Conservation (phyloP, 2,888 invertebrate genomes). For the Acleris sparsana region DNA sequence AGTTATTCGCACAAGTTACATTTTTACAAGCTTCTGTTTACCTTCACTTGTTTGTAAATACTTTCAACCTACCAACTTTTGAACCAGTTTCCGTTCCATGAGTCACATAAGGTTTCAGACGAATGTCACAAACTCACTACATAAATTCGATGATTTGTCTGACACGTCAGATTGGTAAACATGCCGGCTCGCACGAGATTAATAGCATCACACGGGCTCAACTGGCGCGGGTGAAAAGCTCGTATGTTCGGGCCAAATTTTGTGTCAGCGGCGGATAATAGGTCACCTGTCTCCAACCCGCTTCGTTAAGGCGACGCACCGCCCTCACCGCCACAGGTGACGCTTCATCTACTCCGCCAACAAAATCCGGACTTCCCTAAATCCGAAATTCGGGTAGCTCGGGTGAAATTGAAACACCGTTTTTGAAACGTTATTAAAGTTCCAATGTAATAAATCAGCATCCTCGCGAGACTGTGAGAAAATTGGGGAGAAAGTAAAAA, state of each 20-base stretch:
- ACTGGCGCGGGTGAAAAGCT: slow-evolving; percentile 5
- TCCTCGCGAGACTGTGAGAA: slow-evolving; percentile 3
- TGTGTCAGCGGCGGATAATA: slow-evolving; percentile 14
- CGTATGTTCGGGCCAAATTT: slow-evolving; percentile 10
- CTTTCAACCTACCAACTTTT: no score
- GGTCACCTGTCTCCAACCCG: slow-evolving; percentile 13
- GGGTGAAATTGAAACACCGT: slow-evolving; percentile 11
- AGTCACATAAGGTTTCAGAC: neutral
- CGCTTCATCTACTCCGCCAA: neutral
- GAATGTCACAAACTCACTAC: neutral
- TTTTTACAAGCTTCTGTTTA: no score
- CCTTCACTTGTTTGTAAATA: no score
- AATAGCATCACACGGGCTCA: slow-evolving; percentile 15
- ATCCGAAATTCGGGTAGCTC: neutral
- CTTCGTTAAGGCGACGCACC: slow-evolving; percentile 15
- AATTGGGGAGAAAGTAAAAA: slow-evolving; percentile 16
- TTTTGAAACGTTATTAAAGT: slow-evolving; percentile 23
- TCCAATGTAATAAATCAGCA: slow-evolving; percentile 18
- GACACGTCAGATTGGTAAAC: slow-evolving; percentile 13
- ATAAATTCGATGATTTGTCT: slow-evolving; percentile 11
- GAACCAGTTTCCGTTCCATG: no score
- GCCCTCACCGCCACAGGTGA: neutral
- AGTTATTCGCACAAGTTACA: no score
- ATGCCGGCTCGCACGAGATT: slow-evolving; percentile 13
- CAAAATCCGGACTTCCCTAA: neutral